Evolutionary conservation across 2,888 invertebrate species (phyloP), one percentile per base, ranked within the genome.

Genomic region (Helleia helle): DNA sequence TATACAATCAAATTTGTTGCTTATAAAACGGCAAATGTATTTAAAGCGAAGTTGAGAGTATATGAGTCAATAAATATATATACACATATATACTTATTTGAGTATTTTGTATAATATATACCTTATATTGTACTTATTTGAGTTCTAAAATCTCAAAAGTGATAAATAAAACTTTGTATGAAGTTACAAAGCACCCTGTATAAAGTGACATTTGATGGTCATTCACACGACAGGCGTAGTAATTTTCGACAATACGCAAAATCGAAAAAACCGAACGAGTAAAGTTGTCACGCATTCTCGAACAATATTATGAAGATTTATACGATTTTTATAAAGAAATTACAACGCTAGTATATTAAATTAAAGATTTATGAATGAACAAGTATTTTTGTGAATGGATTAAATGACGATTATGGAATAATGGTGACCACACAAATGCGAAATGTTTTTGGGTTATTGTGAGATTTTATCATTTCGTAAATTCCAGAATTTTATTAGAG

Each of bases 281-380:
- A 55, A 65, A 73, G 60, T 65, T 64, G 75, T 74, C 69, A 75
- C 72, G 72, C 55, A 59, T 50, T 43, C 58, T 12, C 38, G 17
- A 38, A 27, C 17, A n/a, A 38, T 50, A 59, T 67, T 67, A 61
- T 65, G 37, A 43, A 74, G 74, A 76, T 76, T 76, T 75, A 76
- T 74, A 66, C 46, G 68, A 67, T 56, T 71, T 71, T 73, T 53
- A 75, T 73, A 72, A 61, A 72, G 73, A 71, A 55, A 66, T 66
- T 59, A 61, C 59, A 58, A 48, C 18, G 27, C 27, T 38, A 26
- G 27, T 27, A 38, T 38, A 38, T 38, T 28, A 38, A 38, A n/a
- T n/a, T n/a, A 27, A 38, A 38, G 26, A 26, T 38, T 38, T 28
- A 28, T 38, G 28, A 38, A 38, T 38, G 38, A 38, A n/a, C n/a